Evolutionary conservation across 2,797 vertebrate genomes (phyloP).

Genomic region (Gorsachius magnificus): DNA sequence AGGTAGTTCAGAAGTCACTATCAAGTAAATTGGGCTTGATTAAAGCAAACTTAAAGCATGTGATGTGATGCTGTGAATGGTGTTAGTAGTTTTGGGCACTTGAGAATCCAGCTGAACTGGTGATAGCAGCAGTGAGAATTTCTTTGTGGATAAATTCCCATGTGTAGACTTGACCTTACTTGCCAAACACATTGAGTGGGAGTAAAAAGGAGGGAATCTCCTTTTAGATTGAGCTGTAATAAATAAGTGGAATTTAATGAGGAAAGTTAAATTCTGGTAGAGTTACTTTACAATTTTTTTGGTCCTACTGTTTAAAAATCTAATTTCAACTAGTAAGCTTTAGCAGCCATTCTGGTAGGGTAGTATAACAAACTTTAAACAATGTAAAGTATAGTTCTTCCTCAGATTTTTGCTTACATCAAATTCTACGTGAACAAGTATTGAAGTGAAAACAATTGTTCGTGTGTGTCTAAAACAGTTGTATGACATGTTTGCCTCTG

Average conservation of each 20-base stretch:
- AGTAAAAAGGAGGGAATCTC: background rate
- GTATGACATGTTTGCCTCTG: slow-evolving; percentile 10
- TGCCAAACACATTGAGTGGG: background rate
- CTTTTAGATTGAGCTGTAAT: background rate
- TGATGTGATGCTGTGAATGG: background rate
- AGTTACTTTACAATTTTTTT: background rate
- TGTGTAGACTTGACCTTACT: background rate
- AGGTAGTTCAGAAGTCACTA: background rate
- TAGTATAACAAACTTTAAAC: background rate
- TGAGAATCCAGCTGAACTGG: slow-evolving; percentile 5
- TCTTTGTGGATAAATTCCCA: background rate
- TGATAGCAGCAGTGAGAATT: slow-evolving; percentile 18
- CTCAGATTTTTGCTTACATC: background rate
- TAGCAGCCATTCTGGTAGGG: background rate
- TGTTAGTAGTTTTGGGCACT: background rate
- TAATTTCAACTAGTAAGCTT: background rate
- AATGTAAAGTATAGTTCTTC: background rate
- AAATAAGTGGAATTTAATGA: background rate
- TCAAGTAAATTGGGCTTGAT: background rate
- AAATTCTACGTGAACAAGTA: background rate
- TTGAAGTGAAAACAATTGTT: background rate
- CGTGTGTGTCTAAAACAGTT: slow-evolving; percentile 1
- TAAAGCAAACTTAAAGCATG: background rate
- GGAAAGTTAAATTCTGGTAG: background rate
- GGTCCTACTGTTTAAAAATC: background rate